A percentile compares a stretch with the other conserved stretches of the same genome.
phyloP scores from a whole-genome alignment of 2,797 vertebrate species.

The Characodon lateralis region DNA sequence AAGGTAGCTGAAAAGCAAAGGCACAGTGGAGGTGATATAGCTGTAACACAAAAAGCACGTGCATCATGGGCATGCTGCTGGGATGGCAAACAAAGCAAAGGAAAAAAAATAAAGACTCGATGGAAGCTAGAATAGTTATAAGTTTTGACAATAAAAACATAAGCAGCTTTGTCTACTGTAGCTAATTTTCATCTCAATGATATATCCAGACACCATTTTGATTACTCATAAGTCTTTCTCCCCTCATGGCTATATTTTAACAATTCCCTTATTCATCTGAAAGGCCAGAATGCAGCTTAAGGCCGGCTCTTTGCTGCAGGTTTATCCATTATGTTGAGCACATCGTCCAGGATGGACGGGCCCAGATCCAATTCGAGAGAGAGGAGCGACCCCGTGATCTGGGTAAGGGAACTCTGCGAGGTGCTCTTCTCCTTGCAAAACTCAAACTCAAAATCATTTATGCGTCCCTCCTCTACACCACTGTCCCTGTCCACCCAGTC shows the following conservation, averaged over 20 bases:
- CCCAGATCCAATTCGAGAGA: conserved; percentile 96
- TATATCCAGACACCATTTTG: conserved; percentile 72
- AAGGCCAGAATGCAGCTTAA: conserved; percentile 61
- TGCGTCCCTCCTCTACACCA: conserved; percentile 85
- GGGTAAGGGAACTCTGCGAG: conserved; percentile 88
- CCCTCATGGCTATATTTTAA: conserved; percentile 52
- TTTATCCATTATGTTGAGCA: conserved; percentile 98
- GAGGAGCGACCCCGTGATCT: conserved; percentile 90
- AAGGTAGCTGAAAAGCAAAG: conserved; percentile 72
- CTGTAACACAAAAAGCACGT: conserved; percentile 75
- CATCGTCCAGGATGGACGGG: conserved; percentile 97
- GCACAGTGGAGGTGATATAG: conserved; percentile 73
- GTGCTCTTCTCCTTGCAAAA: conserved; percentile 86
- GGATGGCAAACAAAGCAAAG: conserved; percentile 62
- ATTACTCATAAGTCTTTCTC: conserved; percentile 65
- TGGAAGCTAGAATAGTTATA: conserved; percentile 70
- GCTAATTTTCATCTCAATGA: conserved; percentile 71
- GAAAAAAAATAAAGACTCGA: conserved; percentile 66
- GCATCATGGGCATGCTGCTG: conserved; percentile 73
- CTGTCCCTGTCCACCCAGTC: conserved; percentile 91
- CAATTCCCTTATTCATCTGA: conserved; percentile 66
- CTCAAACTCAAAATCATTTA: conserved; percentile 83
- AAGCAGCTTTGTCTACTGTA: conserved; percentile 63
- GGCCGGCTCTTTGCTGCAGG: conserved; percentile 77
- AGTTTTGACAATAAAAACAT: conserved; percentile 78